phyloP scores from a whole-genome alignment of 2,888 invertebrate species.

The Spodoptera littoralis region DNA sequence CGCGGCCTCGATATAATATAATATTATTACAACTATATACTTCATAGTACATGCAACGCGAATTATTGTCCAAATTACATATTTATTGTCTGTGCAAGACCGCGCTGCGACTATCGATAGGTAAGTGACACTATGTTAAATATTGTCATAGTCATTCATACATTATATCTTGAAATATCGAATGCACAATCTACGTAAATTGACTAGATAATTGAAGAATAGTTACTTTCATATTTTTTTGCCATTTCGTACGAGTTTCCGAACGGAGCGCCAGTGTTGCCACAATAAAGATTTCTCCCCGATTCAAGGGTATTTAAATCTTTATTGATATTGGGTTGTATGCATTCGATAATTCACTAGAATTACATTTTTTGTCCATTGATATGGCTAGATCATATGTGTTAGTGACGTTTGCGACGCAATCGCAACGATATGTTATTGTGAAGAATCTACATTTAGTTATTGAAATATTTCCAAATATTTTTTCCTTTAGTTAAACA shows the following conservation, averaged over 20 bases:
- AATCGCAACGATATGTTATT: constrained; percentile 77
- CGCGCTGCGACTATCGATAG: constrained; percentile 41
- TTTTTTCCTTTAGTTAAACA: constrained; percentile 69
- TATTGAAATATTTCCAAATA: constrained; percentile 62
- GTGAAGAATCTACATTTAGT: constrained; percentile 67
- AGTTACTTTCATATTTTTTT: constrained; percentile 13
- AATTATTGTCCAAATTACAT: constrained; percentile 59
- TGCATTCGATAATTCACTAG: constrained; percentile 54
- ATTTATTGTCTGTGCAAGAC: constrained; percentile 58
- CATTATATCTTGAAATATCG: constrained; percentile 44
- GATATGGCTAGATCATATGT: constrained; percentile 56
- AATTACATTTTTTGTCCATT: constrained; percentile 40
- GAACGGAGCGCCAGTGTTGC: constrained; percentile 33
- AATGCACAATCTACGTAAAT: constrained; percentile 46
- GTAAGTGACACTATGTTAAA: constrained; percentile 42
- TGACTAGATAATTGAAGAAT: constrained; percentile 43
- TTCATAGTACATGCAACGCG: constrained; percentile 48
- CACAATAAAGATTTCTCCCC: constrained; percentile 22
- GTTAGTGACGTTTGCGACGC: constrained; percentile 52
- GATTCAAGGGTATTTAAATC: constrained; percentile 17
- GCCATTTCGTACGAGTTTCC: constrained; percentile 10
- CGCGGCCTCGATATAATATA: constrained; percentile 58
- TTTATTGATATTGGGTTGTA: constrained; percentile 19
- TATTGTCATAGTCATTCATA: constrained; percentile 38
- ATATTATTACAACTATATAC: constrained; percentile 29